phyloP scores from a whole-genome alignment of 2,797 vertebrate genomes.

The Rhinoraja longicauda region DNA sequence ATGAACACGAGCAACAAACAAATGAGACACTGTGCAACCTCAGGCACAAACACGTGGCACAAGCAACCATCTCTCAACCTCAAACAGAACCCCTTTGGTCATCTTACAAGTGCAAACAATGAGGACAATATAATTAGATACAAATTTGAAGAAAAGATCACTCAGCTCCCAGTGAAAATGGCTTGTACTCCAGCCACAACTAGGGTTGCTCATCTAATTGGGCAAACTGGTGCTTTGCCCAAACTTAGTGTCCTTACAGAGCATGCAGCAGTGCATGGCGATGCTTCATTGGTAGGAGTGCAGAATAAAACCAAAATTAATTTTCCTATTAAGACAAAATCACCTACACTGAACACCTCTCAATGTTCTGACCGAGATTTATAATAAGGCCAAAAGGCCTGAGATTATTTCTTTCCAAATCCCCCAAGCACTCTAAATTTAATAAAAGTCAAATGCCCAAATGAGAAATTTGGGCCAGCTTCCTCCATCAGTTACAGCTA shows the following conservation, averaged over 20 bases:
- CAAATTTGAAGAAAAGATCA: background rate
- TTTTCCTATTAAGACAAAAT: background rate
- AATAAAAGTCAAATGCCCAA: background rate
- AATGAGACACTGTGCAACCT: background rate
- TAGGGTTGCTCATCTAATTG: background rate
- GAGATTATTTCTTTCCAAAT: background rate
- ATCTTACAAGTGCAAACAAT: background rate
- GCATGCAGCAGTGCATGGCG: background rate
- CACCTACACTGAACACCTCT: background rate
- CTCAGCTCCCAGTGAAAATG: background rate
- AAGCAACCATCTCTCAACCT: background rate
- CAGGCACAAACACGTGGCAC: background rate
- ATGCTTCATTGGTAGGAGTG: background rate
- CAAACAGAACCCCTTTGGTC: background rate
- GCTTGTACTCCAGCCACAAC: background rate
- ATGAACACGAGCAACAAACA: background rate
- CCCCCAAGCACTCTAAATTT: background rate
- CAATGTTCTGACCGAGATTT: background rate
- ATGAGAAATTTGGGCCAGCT: background rate
- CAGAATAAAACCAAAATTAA: background rate
- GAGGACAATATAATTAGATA: background rate
- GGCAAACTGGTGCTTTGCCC: background rate
- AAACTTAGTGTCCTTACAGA: background rate
- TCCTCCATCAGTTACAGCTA: no score
- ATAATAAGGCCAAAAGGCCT: background rate